Percentiles rank a stretch among this genome's conserved stretches.
phyloP scores from a whole-genome alignment of 2,113 vertebrate species.

The Cyrtonyx montezumae region DNA sequence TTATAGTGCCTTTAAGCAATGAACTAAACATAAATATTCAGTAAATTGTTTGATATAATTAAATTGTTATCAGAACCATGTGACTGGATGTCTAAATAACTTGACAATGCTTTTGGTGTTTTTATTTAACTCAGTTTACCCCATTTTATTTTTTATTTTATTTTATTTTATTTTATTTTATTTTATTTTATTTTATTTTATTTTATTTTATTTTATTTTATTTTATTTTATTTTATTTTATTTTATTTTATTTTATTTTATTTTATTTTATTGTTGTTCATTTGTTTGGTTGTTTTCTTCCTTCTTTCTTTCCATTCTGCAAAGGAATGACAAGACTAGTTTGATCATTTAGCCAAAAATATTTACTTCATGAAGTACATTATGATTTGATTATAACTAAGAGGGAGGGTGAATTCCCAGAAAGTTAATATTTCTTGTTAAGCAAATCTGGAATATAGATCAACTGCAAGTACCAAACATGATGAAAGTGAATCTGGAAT shows the following conservation, averaged over 20 bases:
- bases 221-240: too few relatives aligned
- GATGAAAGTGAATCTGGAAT: conserved; percentile 57
- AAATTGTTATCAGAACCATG: background rate
- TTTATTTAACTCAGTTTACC: background rate
- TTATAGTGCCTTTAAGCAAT: background rate
- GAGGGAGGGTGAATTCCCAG: background rate
- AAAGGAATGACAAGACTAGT: background rate
- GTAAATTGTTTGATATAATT: background rate
- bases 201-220: background rate
- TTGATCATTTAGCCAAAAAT: conserved; percentile 8
- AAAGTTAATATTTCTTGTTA: conserved; percentile 48
- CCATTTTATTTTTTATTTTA: background rate
- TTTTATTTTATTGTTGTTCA: background rate
- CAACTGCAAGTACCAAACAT: conserved; percentile 11
- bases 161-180: too few relatives aligned
- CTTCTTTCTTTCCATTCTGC: accelerated
- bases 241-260: too few relatives aligned
- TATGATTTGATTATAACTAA: conserved; percentile 23
- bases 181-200: too few relatives aligned
- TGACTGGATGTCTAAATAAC: background rate
- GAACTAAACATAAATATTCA: background rate
- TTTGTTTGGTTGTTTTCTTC: accelerated
- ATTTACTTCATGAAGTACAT: background rate
- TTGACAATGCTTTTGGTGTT: background rate
- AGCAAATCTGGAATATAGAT: conserved; percentile 52